A percentile compares a stretch with the other conserved stretches of the same genome.
Evolutionary conservation across 1,140 invertebrate genomes (phyloP).

Genomic region (Anastrepha ludens): DNA sequence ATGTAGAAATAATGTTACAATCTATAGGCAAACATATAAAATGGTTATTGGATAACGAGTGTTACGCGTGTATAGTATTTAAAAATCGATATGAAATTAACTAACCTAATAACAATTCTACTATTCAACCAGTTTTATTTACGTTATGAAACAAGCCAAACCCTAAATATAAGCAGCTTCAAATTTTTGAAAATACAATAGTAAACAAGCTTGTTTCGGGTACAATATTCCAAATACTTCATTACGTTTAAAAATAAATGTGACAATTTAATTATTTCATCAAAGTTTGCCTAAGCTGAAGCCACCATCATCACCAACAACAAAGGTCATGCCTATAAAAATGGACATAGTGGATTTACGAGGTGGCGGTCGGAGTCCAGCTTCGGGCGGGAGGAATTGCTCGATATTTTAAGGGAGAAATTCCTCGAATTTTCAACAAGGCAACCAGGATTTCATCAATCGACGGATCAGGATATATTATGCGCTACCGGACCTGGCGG

Average conservation of each 20-base stretch:
- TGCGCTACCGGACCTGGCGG: too few species aligned
- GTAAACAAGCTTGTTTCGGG: not conserved
- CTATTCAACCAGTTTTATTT: not conserved
- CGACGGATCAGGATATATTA: too few species aligned
- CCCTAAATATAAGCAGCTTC: too few species aligned
- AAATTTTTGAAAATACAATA: not conserved
- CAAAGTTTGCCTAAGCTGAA: not conserved
- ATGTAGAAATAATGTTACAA: conserved; percentile 35
- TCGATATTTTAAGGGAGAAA: too few species aligned
- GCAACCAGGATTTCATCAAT: too few species aligned
- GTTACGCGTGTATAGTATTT: not conserved
- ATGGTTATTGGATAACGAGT: not conserved
- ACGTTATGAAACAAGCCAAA: not conserved
- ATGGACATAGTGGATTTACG: too few species aligned
- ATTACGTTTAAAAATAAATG: not conserved
- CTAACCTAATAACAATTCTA: not conserved
- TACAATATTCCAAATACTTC: not conserved
- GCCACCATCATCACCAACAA: not conserved
- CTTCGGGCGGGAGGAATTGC: too few species aligned
- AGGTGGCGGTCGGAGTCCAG: too few species aligned
- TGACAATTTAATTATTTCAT: not conserved
- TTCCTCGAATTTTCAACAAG: too few species aligned
- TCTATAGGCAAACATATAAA: conserved; percentile 44
- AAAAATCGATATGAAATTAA: too few species aligned
- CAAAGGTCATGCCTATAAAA: not conserved